These are phyloP conservation scores for Panthera uncia DNA, from an alignment of 2,113 vertebrate genomes.

Conservation along the genomic window DNA sequence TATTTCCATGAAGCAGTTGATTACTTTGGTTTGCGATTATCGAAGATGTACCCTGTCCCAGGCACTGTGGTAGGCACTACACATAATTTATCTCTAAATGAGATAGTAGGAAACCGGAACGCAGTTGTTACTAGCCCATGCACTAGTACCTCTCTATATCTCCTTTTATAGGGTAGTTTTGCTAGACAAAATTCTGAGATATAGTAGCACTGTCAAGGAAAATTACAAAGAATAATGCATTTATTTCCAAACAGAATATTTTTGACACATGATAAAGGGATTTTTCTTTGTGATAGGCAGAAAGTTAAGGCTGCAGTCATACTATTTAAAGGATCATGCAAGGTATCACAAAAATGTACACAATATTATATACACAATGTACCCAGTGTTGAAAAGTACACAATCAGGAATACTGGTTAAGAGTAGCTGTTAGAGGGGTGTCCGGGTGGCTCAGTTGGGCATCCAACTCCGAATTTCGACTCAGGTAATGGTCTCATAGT, in stretches of 20 bases:
- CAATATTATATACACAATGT: background rate
- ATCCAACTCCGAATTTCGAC: too few relatives aligned
- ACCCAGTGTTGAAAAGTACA: background rate
- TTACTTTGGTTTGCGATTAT: background rate
- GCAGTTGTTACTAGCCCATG: background rate
- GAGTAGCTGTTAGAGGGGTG: background rate
- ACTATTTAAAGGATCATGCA: background rate
- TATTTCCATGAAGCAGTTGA: background rate
- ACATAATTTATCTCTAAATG: background rate
- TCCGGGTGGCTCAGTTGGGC: too few relatives aligned
- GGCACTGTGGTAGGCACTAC: background rate
- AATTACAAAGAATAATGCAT: background rate
- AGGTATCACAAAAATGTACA: background rate
- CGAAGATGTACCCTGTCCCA: background rate
- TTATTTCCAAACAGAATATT: background rate
- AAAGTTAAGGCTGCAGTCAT: background rate
- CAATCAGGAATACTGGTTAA: background rate
- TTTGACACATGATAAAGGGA: background rate
- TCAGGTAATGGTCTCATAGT: too few relatives aligned
- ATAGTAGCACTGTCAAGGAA: background rate
- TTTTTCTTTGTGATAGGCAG: background rate
- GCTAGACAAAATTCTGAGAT: background rate
- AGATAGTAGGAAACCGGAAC: background rate
- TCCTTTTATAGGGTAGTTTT: background rate
- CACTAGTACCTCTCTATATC: background rate